phyloP scores from a whole-genome alignment of 2,113 vertebrate genomes.

The Brachirus orientalis region DNA sequence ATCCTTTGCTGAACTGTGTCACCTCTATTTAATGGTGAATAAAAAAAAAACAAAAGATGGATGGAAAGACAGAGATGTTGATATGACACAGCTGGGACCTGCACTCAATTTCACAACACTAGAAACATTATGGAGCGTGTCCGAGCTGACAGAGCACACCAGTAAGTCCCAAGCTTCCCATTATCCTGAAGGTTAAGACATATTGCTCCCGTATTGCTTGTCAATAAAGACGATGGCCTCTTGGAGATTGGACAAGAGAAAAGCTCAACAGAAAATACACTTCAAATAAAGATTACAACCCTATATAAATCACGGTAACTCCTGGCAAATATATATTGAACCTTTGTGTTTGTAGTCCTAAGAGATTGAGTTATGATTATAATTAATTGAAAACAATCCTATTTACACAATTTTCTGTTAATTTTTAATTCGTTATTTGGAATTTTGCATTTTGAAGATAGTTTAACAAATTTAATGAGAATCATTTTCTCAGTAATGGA shows the following conservation, averaged over 20 bases:
- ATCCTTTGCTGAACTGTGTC: slow-evolving; percentile 32
- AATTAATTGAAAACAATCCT: too few species aligned
- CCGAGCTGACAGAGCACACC: slow-evolving; percentile 21
- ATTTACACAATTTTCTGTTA: too few species aligned
- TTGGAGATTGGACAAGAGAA: slow-evolving; percentile 43
- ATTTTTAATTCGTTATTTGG: too few species aligned
- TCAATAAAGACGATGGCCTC: slow-evolving; percentile 61
- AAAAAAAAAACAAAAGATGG: slow-evolving; percentile 39
- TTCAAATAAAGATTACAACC: slow-evolving; percentile 53
- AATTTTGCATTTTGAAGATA: too few species aligned
- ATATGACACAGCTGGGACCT: slow-evolving; percentile 58
- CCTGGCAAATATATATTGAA: neutral
- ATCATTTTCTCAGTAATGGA: too few species aligned
- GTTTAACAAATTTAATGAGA: too few species aligned
- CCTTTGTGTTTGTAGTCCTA: too few species aligned
- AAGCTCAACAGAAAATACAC: slow-evolving; percentile 60
- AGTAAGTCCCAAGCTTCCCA: slow-evolving; percentile 45
- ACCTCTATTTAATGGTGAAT: slow-evolving; percentile 46
- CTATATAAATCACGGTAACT: slow-evolving; percentile 43
- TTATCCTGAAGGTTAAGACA: slow-evolving; percentile 56
- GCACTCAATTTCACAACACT: slow-evolving; percentile 55
- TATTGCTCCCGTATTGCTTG: slow-evolving; percentile 52
- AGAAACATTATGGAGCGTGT: slow-evolving; percentile 58
- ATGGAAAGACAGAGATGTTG: slow-evolving; percentile 49
- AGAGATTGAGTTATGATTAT: too few species aligned